Percentiles rank a stretch among this genome's conserved stretches.
Evolutionary conservation across 2,888 invertebrate genomes (phyloP).

Genomic region (Timandra comae): DNA sequence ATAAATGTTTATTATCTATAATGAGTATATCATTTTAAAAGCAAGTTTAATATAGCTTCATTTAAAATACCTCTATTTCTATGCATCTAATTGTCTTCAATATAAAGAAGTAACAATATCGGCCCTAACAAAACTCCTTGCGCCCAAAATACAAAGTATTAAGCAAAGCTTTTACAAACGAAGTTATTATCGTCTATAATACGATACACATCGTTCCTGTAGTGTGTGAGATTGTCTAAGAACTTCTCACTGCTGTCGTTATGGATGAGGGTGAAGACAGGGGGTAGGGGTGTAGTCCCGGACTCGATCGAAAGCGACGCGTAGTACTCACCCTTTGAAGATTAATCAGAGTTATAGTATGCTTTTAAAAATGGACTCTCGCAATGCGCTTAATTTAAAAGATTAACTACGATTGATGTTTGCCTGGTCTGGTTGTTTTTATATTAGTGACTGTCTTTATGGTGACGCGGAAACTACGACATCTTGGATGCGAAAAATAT

Average conservation of each 20-base stretch:
- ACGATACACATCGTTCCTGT: slow-evolving; percentile 79
- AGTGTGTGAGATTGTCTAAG: slow-evolving; percentile 78
- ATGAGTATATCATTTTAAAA: too few relatives aligned
- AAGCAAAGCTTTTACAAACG: slow-evolving; percentile 26
- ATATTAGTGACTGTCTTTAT: too few relatives aligned
- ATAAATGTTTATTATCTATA: too few relatives aligned
- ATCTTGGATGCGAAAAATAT: too few relatives aligned
- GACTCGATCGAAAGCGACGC: slow-evolving; percentile 80
- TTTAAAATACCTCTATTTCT: too few relatives aligned
- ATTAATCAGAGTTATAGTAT: slow-evolving; percentile 36
- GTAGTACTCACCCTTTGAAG: slow-evolving; percentile 78
- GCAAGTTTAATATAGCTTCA: too few relatives aligned
- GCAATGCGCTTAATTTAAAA: slow-evolving; percentile 4
- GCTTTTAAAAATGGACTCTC: too few relatives aligned
- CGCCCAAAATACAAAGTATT: background rate
- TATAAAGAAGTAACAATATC: background rate
- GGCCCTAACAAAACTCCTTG: slow-evolving; percentile 5
- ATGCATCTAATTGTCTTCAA: too few relatives aligned
- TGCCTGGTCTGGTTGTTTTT: too few relatives aligned
- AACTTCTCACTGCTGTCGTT: slow-evolving; percentile 81
- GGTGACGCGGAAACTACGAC: too few relatives aligned
- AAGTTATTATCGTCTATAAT: slow-evolving; percentile 79
- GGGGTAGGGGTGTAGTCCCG: slow-evolving; percentile 77
- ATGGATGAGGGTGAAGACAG: slow-evolving; percentile 83
- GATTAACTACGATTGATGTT: too few relatives aligned